These are phyloP conservation scores for Antedon mediterranea DNA, from an alignment of 53 echinoderm and acorn worm genomes.

Conservation along the genomic window DNA sequence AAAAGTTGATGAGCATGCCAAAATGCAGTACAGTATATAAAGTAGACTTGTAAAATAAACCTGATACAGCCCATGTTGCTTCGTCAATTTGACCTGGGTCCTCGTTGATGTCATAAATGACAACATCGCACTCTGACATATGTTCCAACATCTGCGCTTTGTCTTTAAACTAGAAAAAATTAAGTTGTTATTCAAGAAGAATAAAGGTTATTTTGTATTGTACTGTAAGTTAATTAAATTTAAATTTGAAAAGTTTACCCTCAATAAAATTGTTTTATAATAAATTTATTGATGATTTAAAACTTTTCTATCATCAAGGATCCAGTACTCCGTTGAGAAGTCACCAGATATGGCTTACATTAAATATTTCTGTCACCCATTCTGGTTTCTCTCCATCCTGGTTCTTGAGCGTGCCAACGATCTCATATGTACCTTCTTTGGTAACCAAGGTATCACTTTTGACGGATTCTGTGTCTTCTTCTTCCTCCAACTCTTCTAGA, in stretches of 20 bases:
- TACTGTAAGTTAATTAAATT: no score
- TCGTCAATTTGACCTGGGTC: conserved; percentile 82
- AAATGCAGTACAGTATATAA: no score
- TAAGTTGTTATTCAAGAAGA: background rate
- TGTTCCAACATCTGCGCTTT: conserved; percentile 88
- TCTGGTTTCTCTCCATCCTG: conserved; percentile 59
- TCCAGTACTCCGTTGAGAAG: no score
- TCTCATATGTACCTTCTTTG: conserved; percentile 87
- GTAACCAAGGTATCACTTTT: conserved; percentile 71
- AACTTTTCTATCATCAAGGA: no score
- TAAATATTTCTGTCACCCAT: conserved; percentile 80
- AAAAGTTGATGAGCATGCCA: no score
- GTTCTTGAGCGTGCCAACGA: conserved; percentile 82
- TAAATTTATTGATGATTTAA: no score
- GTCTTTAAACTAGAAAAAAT: conserved; percentile 38
- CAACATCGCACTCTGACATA: conserved; percentile 79
- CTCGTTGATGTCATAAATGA: conserved; percentile 84
- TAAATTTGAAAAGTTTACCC: no score
- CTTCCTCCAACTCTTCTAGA: conserved; percentile 89
- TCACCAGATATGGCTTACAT: conserved; percentile 64
- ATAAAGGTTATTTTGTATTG: no score
- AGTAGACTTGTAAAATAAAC: conserved; percentile 9
- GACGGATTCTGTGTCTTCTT: conserved; percentile 73
- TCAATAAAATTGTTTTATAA: no score
- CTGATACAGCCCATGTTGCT: conserved; percentile 94